Evolutionary conservation across 2,888 invertebrate genomes (phyloP).

Genomic region (Hirtodrosophila trivittata): DNA sequence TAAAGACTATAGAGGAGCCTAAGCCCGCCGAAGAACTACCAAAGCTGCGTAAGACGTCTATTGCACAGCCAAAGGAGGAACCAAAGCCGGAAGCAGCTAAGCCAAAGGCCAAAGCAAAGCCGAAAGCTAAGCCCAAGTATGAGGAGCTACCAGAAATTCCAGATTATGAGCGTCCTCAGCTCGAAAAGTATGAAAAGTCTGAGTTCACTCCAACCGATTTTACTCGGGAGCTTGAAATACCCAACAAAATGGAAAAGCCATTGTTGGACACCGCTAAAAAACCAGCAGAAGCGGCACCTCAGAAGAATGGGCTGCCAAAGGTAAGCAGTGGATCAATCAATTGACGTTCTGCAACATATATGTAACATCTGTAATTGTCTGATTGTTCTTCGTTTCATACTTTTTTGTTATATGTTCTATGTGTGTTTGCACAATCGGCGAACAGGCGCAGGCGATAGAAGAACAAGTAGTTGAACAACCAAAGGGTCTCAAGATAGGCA

Average conservation of each 20-base stretch:
- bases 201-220: conserved; percentile 85
- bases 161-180: conserved; percentile 90
- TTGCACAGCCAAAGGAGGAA: conserved; percentile 78
- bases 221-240: conserved; percentile 79
- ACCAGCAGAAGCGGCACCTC: conserved; percentile 59
- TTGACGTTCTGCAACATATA: too few relatives aligned
- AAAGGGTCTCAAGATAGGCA: conserved; percentile 79
- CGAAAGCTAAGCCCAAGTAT: conserved; percentile 84
- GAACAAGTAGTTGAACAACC: conserved; percentile 71
- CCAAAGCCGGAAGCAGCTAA: conserved; percentile 75
- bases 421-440: too few relatives aligned
- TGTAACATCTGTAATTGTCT: too few relatives aligned
- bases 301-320: conserved; percentile 82
- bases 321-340: too few relatives aligned
- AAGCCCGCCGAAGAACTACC: conserved; percentile 80
- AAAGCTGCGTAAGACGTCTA: conserved; percentile 82
- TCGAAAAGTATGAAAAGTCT: conserved; percentile 88
- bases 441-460: too few relatives aligned
- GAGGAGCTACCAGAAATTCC: conserved; percentile 87
- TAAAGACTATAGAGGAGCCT: conserved; percentile 80
- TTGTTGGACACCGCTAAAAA: conserved; percentile 67
- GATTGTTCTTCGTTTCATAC: background rate
- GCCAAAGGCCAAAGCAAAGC: conserved; percentile 78
- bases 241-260: conserved; percentile 82
- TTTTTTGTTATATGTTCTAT: conserved; percentile 6